These are phyloP conservation scores for honey bee (Apis mellifera) DNA, from an alignment of 1,140 invertebrate genomes.

Conservation along the genomic window DNA sequence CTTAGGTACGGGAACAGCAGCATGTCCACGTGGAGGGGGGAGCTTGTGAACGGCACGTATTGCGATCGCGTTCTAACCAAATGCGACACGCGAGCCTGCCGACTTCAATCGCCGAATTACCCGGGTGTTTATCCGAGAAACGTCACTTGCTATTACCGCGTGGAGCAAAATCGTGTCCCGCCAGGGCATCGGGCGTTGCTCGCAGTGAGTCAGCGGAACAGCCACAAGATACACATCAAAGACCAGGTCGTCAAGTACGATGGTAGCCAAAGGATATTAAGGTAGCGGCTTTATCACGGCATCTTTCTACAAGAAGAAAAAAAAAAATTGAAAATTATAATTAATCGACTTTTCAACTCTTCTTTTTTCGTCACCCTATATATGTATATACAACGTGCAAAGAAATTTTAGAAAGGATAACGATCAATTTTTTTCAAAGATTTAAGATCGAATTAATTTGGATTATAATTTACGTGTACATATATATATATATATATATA, in stretches of 20 bases:
- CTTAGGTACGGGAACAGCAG: constrained; percentile 89
- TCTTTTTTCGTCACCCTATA: too few species aligned
- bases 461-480: constrained; percentile 42
- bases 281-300: constrained; percentile 77
- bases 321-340: too few species aligned
- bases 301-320: background rate
- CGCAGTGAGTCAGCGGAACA: constrained; percentile 87
- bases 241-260: constrained; percentile 90
- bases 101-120: constrained; percentile 92
- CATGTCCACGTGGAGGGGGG: constrained; percentile 86
- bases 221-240: constrained; percentile 90
- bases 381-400: too few species aligned
- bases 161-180: constrained; percentile 87
- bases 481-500: too few species aligned
- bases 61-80: constrained; percentile 89
- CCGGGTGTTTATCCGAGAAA: constrained; percentile 93
- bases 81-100: constrained; percentile 83
- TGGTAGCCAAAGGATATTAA: constrained; percentile 87
- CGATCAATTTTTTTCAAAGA: too few species aligned
- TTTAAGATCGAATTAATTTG: background rate
- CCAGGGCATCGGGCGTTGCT: constrained; percentile 88
- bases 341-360: too few species aligned
- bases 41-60: constrained; percentile 87
- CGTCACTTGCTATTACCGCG: constrained; percentile 90
- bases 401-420: too few species aligned